Evolutionary conservation across 37 sponge, comb jelly and placozoan species (phyloP).

Genomic region (Beroe forskalii): DNA sequence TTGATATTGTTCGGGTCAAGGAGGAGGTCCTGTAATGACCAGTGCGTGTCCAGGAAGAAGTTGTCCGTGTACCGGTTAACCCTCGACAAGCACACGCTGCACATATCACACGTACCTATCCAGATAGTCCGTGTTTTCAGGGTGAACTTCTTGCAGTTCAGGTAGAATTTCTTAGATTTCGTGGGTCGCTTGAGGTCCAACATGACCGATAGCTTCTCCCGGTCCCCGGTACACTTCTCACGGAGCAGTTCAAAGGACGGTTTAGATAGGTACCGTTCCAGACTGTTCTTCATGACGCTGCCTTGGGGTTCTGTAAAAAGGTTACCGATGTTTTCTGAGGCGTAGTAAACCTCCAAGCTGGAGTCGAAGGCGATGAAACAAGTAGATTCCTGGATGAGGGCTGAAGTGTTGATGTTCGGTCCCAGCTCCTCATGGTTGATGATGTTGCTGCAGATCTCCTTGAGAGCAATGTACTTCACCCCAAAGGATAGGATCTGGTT

Average conservation of each 20-base stretch:
- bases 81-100: not conserved
- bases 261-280: not conserved
- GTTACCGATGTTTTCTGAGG: constrained; percentile 9
- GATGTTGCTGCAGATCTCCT: not conserved
- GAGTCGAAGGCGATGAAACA: constrained; percentile 49
- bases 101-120: constrained; percentile 30
- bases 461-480: constrained; percentile 28
- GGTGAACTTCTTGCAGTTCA: not conserved
- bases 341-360: constrained; percentile 15
- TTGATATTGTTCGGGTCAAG: not conserved
- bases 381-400: not conserved
- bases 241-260: not conserved
- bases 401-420: not conserved
- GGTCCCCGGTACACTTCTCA: not conserved
- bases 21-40: constrained; percentile 26
- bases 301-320: constrained; percentile 35
- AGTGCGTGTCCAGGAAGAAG: constrained; percentile 48
- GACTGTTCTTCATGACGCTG: constrained; percentile 25
- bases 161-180: not conserved
- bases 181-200: not conserved
- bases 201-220: not conserved
- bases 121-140: constrained; percentile 3
- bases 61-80: constrained; percentile 23
- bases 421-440: not conserved
- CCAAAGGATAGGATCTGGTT: constrained; percentile 38